Evolutionary conservation across 2,888 invertebrate species (phyloP), one percentile per base, ranked within the genome.

Genomic region (Tolmerus cingulatus): DNA sequence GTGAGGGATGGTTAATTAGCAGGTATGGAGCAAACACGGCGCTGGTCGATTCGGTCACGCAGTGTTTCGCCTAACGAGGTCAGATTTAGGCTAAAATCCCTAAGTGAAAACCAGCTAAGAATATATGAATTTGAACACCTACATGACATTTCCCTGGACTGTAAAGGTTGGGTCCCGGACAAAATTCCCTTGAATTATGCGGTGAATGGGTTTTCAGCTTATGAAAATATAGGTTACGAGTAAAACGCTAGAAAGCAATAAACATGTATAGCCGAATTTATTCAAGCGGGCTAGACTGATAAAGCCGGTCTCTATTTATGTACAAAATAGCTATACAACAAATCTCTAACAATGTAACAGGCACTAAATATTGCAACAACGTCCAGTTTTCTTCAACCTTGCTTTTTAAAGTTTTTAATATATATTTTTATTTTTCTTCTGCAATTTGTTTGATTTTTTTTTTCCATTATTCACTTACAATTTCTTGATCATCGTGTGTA

Each of bases 401-500:
- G 40, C 12, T 66, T 27, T 66, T 9, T 9, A 66, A 23, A 66
- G 12, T 12, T 66, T 66, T 19, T 66, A 12, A 34, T 37, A 14
- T 76, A 30, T 12, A 34, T 23, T 34, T 74, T 4, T 1, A 7
- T 34, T 34, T 30, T 23, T 74, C 27, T 74, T 74, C 74, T 16
- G 19, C 74, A 74, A 19, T 46, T 79, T 30, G 27, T 30, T 30
- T 23, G n/a, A n/a, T n/a, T 8, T 51, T 79, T 51, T 43, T 23
- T 79, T 34, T 77, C 34, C 37, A 57, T 82, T 46, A 55, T 82
- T 66, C 34, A 82, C 82, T 82, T 82, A 82, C 82, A 82, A 82
- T 82, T 82, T 82, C 19, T 66, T 82, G 57, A 82, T 82, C 82
- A 82, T 82, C 57, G 57, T 57, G 82, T 82, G 82, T 34, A 82